Conservation (phyloP, 2,113 vertebrate genomes). For the Rhodinocichla rosea region DNA sequence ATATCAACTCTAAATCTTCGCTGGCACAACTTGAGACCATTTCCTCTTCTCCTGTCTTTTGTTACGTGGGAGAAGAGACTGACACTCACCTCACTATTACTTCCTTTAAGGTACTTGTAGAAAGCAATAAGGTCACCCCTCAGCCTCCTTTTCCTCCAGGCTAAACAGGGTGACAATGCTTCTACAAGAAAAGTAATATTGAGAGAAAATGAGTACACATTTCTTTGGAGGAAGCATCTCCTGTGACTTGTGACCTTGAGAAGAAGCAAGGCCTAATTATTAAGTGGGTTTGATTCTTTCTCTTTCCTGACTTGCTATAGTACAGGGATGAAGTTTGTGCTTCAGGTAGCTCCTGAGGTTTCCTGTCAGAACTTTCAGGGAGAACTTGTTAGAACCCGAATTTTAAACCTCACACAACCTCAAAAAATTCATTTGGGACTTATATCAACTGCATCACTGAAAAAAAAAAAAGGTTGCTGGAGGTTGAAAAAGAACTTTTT, state of each 20-base stretch:
- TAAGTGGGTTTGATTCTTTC: not conserved
- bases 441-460: not conserved
- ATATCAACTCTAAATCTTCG: not conserved
- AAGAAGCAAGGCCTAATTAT: not conserved
- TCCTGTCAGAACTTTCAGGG: not conserved
- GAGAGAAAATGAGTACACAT: not conserved
- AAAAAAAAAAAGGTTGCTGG: not conserved
- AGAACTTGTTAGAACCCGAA: not conserved
- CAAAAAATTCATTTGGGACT: not conserved
- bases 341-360: not conserved
- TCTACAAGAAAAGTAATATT: not conserved
- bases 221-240: not conserved
- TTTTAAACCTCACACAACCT: not conserved
- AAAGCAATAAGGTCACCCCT: not conserved
- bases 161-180: not conserved
- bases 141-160: not conserved
- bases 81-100: not conserved
- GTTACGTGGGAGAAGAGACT: not conserved
- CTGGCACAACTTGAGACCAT: not conserved
- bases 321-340: not conserved
- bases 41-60: not conserved
- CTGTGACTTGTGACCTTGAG: not conserved
- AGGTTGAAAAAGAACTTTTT: not conserved
- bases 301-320: not conserved
- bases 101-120: not conserved